Evolutionary conservation across 37 sponge, comb jelly and placozoan genomes (phyloP).

Genomic region (Theonella swinhoei): DNA sequence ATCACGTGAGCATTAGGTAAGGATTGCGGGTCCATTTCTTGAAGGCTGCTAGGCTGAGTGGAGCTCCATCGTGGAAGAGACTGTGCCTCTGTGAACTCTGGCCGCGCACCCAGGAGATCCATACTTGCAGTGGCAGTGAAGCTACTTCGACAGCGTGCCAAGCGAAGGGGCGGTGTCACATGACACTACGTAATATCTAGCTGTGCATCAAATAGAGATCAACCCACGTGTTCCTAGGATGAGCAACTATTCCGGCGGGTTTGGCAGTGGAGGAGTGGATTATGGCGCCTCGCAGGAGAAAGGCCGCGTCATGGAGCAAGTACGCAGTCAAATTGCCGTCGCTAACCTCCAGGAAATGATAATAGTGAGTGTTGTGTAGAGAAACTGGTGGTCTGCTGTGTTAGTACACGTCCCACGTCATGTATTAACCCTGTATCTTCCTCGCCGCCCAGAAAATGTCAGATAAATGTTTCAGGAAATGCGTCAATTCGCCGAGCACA

Average conservation of each 20-base stretch:
- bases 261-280: background rate
- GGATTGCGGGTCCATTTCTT: background rate
- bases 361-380: background rate
- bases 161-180: background rate
- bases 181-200: background rate
- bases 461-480: slow-evolving; percentile 59
- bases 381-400: too few species aligned
- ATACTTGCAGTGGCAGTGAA: slow-evolving; percentile 8
- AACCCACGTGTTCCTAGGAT: background rate
- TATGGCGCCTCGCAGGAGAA: background rate
- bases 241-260: background rate
- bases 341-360: slow-evolving; percentile 1
- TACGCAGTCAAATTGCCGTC: slow-evolving; percentile 15
- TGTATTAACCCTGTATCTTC: too few species aligned
- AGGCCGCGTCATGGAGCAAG: slow-evolving; percentile 10
- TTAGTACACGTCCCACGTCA: background rate
- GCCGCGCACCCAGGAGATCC: slow-evolving; percentile 74
- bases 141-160: too few species aligned
- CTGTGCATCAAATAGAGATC: background rate
- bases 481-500: slow-evolving; percentile 37
- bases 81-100: slow-evolving; percentile 12
- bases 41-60: background rate
- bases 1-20: slow-evolving; percentile 35
- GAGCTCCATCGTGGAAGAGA: slow-evolving; percentile 50
- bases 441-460: slow-evolving; percentile 49